Evolutionary conservation across 2,888 invertebrate species (phyloP), one percentile per base, ranked within the genome.

Genomic region (Cantharis lateralis): DNA sequence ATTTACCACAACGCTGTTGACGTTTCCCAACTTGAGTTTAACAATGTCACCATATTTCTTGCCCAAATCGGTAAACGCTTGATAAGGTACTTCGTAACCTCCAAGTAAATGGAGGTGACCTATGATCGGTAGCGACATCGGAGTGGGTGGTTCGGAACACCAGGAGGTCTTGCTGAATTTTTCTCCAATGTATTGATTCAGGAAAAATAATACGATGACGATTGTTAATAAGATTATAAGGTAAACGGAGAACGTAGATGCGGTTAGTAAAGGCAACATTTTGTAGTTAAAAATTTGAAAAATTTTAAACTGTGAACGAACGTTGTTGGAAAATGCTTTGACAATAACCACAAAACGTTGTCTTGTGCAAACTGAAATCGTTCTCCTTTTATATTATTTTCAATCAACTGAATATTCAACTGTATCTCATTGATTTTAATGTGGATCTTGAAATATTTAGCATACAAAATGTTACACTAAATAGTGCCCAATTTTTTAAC

Each of bases 1-100:
- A 82, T 91, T 91, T 15, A 92, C 89, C 77, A 92, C 90, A 62
- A 92, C 87, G 82, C 91, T 91, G 48, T 89, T 88, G 13, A 91
- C 89, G 62, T 87, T 88, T 10, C 92, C 92, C 81, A 92, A 84
- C 76, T 89, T 87, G n/a, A 92, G 83, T 77, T 89, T 89, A 78
- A 91, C 87, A 10, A 92, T 87, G 71, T 89, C 87, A n/a, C 91
- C 91, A 84, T 90, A 91, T 71, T 88, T 87, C 79, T 87, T 87
- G 32, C 89, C 89, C 48, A 92, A 86, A 16, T 87, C 88, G 20
- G 87, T 88, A 84, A 92, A 92, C 0, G 91, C 92, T 82, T 91
- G 90, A 84, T 91, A 92, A 0, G 92, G 92, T 2, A 91, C 89
- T 78, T 91, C 90, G 84, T 91, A 91, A 13, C 90, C 90, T 3